Evolutionary conservation across 2,888 invertebrate species (phyloP), one percentile per base, ranked within the genome.

Genomic region (Urechis unicinctus): DNA sequence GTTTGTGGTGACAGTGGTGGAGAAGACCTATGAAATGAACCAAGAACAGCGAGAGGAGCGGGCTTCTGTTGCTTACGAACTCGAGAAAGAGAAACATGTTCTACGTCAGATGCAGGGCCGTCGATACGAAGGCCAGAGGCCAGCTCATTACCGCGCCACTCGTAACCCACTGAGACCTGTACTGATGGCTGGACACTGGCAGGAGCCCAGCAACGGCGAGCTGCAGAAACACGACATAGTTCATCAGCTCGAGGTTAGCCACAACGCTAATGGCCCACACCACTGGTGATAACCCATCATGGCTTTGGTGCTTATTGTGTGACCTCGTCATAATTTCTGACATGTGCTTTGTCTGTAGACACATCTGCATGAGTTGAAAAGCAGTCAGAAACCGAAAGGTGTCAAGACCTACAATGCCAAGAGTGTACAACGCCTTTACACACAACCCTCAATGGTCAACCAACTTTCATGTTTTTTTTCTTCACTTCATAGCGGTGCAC

Each of bases 21-120:
- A 75, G 57, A 70, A 70, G 4, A 70, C 71, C 56, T 64, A 69
- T 13, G 71, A 67, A 52, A 66, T 68, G 53, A 62, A 68, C 31
- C 66, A 67, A 55, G 70, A 71, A 64, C 70, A 72, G 57, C 56
- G 74, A n/a, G 71, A 68, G 43, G 68, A 75, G 61, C 58, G 72
- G 31, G 64, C 73, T 3, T 68, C 70, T 26, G 74, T 76, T 5
- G 68, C 73, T n/a, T 60, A 72, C 43, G 75, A 76, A 52, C 65
- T 77, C 25, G 76, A 77, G 55, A 70, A 72, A 25, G 74, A 77
- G 62, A 75, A 75, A 58, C 78, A 78, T 59, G 65, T 74, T 3
- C 68, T 77, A 5, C 59, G 77, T 41, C 73, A 74, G 53, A 59
- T 59, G 59, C 52, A 53, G 69, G 74, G 73, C 24, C 63, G 77